Evolutionary conservation across 1,140 invertebrate species (phyloP), one percentile per base, ranked within the genome.

Genomic region (Eulimnadia texana): DNA sequence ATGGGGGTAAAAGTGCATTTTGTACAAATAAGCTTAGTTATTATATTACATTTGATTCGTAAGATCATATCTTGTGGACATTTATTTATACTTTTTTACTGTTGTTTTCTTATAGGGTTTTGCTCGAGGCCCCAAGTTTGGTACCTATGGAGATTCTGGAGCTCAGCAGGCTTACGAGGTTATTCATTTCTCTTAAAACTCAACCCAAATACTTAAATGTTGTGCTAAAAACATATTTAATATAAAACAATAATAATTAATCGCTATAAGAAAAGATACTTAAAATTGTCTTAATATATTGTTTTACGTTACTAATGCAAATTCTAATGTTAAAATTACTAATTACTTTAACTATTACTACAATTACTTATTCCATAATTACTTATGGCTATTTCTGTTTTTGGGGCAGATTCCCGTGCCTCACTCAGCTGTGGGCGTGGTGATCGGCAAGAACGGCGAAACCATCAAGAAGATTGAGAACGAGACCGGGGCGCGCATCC

Each of bases 401-500:
- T 42, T 6, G 16, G 6, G 6, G 63, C 29, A 86, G 78, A 83
- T 88, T 42, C 76, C 87, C 63, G 91, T 95, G 51, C 92, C 91
- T 22, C 82, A 89, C 72, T 81, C 84, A 52, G 87, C 88, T 2
- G 92, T 96, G 1, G 93, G 93, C 24, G 88, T 96, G 10, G 89
- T 93, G 23, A 93, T 93, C 66, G 90, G 90, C 16, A 90, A 92
- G 71, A 86, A 86, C 11, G 90, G 90, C 19, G 90, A 93, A 67
- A 93, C 92, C 85, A 93, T 93, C 64, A 91, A 91, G 71, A 89
- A 90, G 69, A 88, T 93, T 64, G 89, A 91, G 73, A 81, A 80
- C 0, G 90, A 93, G 71, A 89, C 87, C 13, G 88, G 88, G 2
- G 86, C 86, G 55, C 79, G 86, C 67, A 84, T 93, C 22, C 89